Evolutionary conservation across 2,888 invertebrate species (phyloP).

Genomic region (Iselma pallidipennis): DNA sequence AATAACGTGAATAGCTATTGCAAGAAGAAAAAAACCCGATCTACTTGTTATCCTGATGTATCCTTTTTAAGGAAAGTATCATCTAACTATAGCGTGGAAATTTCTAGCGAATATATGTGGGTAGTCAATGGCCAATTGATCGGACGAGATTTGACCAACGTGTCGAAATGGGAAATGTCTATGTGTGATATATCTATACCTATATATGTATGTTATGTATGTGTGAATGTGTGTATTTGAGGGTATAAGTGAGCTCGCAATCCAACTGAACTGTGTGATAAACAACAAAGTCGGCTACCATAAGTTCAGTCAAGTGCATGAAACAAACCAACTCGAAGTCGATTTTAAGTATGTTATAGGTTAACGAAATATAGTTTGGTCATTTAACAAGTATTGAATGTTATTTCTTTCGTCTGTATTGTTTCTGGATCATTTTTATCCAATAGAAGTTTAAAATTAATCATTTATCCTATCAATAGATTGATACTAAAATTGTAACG

Average conservation of each 20-base stretch:
- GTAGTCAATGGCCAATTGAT: neutral
- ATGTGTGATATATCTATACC: too few species aligned
- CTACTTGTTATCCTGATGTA: too few species aligned
- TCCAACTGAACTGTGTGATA: conserved; percentile 1
- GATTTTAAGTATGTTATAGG: conserved; percentile 1
- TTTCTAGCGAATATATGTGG: neutral
- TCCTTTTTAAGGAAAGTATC: too few species aligned
- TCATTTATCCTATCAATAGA: too few species aligned
- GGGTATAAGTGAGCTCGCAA: neutral
- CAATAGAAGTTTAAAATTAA: too few species aligned
- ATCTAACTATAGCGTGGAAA: neutral
- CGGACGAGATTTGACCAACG: neutral
- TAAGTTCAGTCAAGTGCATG: conserved; percentile 4
- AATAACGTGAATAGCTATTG: too few species aligned
- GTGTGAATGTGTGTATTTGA: neutral
- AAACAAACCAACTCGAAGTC: neutral
- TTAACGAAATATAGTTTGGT: neutral
- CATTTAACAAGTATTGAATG: neutral
- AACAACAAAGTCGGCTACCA: conserved; percentile 6
- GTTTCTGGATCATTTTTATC: too few species aligned
- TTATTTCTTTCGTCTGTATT: too few species aligned
- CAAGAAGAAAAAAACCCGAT: too few species aligned
- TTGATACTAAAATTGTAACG: too few species aligned
- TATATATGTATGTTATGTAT: too few species aligned
- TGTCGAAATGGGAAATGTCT: neutral